Conservation (phyloP, 37 sponge, comb jelly and placozoan genomes). For the Agelas oroides region DNA sequence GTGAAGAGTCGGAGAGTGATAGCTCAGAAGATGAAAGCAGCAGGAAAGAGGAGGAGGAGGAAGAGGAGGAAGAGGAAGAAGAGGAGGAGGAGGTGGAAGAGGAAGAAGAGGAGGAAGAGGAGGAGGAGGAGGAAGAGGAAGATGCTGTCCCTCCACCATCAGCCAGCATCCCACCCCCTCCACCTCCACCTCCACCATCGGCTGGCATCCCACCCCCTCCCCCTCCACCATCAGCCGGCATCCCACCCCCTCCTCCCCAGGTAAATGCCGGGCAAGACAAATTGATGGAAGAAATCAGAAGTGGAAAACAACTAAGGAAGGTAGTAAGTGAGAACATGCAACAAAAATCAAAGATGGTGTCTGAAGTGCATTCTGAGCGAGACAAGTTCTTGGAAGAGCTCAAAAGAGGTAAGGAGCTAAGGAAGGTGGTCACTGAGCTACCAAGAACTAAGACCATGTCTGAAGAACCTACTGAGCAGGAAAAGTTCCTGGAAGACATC, state of each 20-base stretch:
- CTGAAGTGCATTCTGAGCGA: not conserved
- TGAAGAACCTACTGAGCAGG: too few relatives aligned
- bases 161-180: not conserved
- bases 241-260: conserved; percentile 19
- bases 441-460: too few relatives aligned
- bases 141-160: conserved; percentile 4
- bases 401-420: conserved; percentile 21
- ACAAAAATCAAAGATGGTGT: not conserved
- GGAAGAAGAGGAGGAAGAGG: too few relatives aligned
- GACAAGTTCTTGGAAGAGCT: conserved; percentile 42
- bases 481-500: too few relatives aligned
- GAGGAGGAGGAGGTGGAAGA: too few relatives aligned
- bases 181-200: conserved; percentile 44
- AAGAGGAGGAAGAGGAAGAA: too few relatives aligned
- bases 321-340: not conserved
- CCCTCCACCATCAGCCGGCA: conserved; percentile 34
- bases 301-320: conserved; percentile 39
- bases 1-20: not conserved
- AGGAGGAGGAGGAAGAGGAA: too few relatives aligned
- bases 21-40: not conserved
- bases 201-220: not conserved
- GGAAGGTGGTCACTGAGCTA: conserved; percentile 21
- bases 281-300: conserved; percentile 64
- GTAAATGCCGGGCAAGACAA: conserved; percentile 31
- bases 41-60: too few relatives aligned